These are phyloP conservation scores for Protobothrops flavoviridis DNA, from an alignment of 2,113 vertebrate genomes.

Conservation along the genomic window DNA sequence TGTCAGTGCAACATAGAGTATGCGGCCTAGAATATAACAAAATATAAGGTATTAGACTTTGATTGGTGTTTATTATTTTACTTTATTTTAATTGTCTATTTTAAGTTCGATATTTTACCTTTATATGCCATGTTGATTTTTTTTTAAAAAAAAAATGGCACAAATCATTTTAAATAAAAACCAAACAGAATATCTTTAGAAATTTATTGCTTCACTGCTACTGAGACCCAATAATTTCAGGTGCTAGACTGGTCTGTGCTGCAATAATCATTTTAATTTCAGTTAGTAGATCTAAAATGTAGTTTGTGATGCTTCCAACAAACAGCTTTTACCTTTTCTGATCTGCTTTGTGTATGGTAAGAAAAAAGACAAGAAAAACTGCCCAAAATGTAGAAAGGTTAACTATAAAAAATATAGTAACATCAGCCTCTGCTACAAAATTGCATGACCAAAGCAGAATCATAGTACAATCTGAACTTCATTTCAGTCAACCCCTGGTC, in stretches of 20 bases:
- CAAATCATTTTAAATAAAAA: neutral
- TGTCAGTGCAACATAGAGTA: neutral
- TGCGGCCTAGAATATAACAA: neutral
- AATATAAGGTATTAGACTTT: neutral
- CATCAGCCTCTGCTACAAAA: neutral
- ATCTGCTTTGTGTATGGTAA: neutral
- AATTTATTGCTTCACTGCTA: neutral
- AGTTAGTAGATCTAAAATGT: neutral
- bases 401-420: neutral
- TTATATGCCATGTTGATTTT: neutral
- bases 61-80: neutral
- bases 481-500: neutral
- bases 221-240: neutral
- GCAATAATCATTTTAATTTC: neutral
- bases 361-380: neutral
- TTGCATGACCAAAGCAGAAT: neutral
- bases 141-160: neutral
- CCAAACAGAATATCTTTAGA: neutral
- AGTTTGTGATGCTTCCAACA: neutral
- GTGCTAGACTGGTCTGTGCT: neutral
- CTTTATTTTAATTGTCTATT: neutral
- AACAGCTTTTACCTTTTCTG: neutral
- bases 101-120: neutral
- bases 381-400: neutral
- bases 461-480: neutral